Conservation (phyloP, 2,113 vertebrate genomes). For the Microcebus lehilahytsara region DNA sequence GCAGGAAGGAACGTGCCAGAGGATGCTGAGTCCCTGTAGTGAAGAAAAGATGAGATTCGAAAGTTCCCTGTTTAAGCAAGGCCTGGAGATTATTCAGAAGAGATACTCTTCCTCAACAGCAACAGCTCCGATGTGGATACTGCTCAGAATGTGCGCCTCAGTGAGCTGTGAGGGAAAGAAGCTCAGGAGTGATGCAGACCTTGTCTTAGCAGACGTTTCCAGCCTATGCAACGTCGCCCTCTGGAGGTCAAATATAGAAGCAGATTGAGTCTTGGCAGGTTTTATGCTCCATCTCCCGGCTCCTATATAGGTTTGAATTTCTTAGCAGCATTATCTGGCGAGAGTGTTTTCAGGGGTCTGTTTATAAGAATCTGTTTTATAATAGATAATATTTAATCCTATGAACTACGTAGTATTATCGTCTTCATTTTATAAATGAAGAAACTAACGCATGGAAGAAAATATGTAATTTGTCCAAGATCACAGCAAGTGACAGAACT, state of each 20-base stretch:
- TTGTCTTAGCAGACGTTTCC: not conserved
- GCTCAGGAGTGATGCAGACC: not conserved
- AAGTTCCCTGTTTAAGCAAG: not conserved
- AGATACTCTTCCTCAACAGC: not conserved
- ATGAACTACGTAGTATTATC: not conserved
- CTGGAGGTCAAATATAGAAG: slow-evolving; percentile 2
- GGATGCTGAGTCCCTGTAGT: not conserved
- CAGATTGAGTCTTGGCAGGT: not conserved
- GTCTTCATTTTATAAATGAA: not conserved
- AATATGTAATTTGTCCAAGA: not conserved
- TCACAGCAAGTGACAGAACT: not conserved
- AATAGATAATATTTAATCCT: not conserved
- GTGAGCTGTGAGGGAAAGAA: not conserved
- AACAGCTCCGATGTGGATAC: not conserved
- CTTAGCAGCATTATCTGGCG: not conserved
- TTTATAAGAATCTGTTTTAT: not conserved
- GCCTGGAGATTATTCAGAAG: not conserved
- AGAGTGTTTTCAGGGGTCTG: not conserved
- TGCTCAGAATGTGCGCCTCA: not conserved
- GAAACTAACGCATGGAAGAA: not conserved
- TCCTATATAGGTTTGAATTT: not conserved
- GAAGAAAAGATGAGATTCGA: not conserved
- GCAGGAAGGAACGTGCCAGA: not conserved
- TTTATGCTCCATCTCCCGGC: not conserved
- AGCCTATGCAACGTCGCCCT: not conserved